Evolutionary conservation across 1,140 invertebrate genomes (phyloP), one percentile per base, ranked within the genome.

Genomic region (Triops cancriformis): DNA sequence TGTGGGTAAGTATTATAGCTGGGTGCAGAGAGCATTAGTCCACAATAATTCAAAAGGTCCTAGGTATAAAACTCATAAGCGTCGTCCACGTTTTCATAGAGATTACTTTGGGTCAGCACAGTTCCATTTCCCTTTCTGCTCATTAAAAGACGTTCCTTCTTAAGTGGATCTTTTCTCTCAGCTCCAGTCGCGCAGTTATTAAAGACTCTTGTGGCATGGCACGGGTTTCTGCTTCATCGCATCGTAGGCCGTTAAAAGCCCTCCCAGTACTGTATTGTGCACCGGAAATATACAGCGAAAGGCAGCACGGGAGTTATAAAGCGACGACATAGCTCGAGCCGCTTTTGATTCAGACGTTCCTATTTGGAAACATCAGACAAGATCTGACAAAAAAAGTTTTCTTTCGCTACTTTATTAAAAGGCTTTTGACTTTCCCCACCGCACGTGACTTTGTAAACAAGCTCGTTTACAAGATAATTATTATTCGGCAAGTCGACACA

Each of bases 131-230:
- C 51, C 51, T 64, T 64, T 64, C 51, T 64, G 23, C 51, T 64
- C 51, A 64, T 64, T 64, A 64, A 64, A 64, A 64, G 51, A 64
- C 51, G 51, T 64, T 64, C 51, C 51, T 37, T 64, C 51, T 64
- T 64, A 64, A 64, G 51, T 64, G 51, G 51, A 64, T 64, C 51
- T 64, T 64, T 64, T 64, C 51, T 64, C 51, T 64, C 14, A 64
- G 51, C 51, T 64, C 7, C 31, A 37, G 2, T 2, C 10, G 10
- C 51, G 18, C 6, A 64, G 51, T 64, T 64, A 64, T 64, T 64
- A 64, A 23, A 18, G 5, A n/a, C n/a, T 64, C 14, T 9, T 18
- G 31, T 37, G 31, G 31, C 31, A 37, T 37, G 51, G 51, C 51
- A 64, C 14, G 51, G 23, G 51, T 64, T 64, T 64, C 51, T 64